These are phyloP conservation scores for Melipona bicolor DNA, from an alignment of 2,888 invertebrate genomes.

Conservation along the genomic window DNA sequence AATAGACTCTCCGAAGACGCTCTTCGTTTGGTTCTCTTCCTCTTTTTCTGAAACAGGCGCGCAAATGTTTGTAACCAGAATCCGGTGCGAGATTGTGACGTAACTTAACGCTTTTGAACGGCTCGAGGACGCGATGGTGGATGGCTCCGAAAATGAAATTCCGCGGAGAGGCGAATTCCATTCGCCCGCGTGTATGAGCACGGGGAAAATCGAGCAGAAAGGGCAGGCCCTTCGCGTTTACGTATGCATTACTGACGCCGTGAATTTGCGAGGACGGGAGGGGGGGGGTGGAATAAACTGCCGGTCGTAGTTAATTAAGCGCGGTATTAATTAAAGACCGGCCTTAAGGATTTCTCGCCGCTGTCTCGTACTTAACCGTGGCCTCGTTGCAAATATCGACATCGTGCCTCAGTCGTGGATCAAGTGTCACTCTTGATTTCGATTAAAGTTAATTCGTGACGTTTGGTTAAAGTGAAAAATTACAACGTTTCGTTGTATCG, in stretches of 20 bases:
- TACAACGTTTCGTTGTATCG: no score
- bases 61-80: constrained; percentile 26
- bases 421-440: no score
- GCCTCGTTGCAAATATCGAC: constrained; percentile 9
- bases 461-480: no score
- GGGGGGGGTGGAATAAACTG: constrained; percentile 46
- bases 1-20: no score
- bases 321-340: constrained; percentile 58
- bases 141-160: constrained; percentile 77
- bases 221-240: constrained; percentile 43
- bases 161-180: constrained; percentile 72
- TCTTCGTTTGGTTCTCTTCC: no score
- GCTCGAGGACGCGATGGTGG: constrained; percentile 64
- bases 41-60: no score
- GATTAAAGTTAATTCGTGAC: no score
- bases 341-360: constrained; percentile 60
- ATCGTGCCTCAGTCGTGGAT: not conserved
- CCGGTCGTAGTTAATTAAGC: constrained; percentile 47
- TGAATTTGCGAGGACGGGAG: constrained; percentile 52
- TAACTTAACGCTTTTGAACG: constrained; percentile 54
- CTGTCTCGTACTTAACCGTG: not conserved
- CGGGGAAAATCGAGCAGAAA: constrained; percentile 48
- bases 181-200: constrained; percentile 67
- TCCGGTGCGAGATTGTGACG: constrained; percentile 68
- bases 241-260: constrained; percentile 51